These are phyloP conservation scores for Dreissena rostriformis DNA, from an alignment of 1,140 invertebrate genomes.

Conservation along the genomic window DNA sequence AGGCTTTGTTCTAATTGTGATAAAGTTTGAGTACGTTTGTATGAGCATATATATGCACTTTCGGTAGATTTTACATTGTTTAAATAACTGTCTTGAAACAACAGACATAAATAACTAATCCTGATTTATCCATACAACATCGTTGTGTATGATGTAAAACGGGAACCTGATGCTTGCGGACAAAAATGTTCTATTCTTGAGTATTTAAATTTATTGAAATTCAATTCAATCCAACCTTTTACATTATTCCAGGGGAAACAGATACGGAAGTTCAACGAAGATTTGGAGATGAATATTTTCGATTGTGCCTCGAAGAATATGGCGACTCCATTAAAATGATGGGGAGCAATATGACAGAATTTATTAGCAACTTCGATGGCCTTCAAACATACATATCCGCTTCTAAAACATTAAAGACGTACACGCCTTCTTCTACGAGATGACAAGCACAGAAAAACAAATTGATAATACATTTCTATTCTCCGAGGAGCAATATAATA, in stretches of 20 bases:
- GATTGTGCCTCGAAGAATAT: slow-evolving; percentile 74
- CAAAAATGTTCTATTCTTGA: too few relatives aligned
- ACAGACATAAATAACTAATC: too few relatives aligned
- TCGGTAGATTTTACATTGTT: too few relatives aligned
- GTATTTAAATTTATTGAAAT: too few relatives aligned
- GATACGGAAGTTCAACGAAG: slow-evolving; percentile 51
- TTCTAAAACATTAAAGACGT: slow-evolving; percentile 68
- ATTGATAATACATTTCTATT: slow-evolving; percentile 80
- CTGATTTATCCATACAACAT: too few relatives aligned
- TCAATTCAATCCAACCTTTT: too few relatives aligned
- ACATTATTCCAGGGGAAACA: slow-evolving; percentile 52
- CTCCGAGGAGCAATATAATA: slow-evolving; percentile 74
- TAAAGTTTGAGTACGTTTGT: too few relatives aligned
- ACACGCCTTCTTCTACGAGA: slow-evolving; percentile 80
- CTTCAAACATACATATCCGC: slow-evolving; percentile 77
- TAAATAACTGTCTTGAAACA: too few relatives aligned
- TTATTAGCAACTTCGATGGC: slow-evolving; percentile 79
- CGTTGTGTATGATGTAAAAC: too few relatives aligned
- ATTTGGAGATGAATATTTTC: slow-evolving; percentile 74
- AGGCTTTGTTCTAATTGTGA: too few relatives aligned
- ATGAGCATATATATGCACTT: too few relatives aligned
- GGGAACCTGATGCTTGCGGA: too few relatives aligned
- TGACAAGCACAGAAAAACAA: slow-evolving; percentile 82
- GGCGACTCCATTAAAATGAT: slow-evolving; percentile 75
- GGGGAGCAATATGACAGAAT: slow-evolving; percentile 77